These are phyloP conservation scores for Peribatodes rhomboidaria DNA, from an alignment of 2,888 invertebrate species.

Conservation along the genomic window DNA sequence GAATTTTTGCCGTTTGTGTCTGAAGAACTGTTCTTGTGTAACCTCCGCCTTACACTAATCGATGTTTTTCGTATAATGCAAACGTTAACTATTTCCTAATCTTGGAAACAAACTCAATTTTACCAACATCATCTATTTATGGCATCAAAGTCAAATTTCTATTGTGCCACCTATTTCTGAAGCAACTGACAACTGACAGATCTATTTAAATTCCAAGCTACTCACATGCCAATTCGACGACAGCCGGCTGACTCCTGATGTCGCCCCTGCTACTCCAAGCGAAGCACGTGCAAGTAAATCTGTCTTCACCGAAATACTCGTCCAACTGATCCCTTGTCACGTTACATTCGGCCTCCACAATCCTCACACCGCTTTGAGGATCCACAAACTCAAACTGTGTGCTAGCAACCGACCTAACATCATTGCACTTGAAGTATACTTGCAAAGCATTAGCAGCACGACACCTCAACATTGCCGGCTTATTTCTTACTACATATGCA, in stretches of 20 bases:
- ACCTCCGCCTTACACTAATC: too few relatives aligned
- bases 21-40: too few relatives aligned
- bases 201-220: conserved; percentile 66
- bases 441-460: conserved; percentile 95
- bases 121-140: neutral
- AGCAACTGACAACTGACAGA: conserved; percentile 44
- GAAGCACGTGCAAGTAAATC: conserved; percentile 97
- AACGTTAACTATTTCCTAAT: too few relatives aligned
- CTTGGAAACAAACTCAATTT: neutral
- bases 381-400: conserved; percentile 95
- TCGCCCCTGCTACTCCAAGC: conserved; percentile 96
- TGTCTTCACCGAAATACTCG: conserved; percentile 96
- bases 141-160: conserved; percentile 16
- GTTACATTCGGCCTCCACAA: conserved; percentile 95
- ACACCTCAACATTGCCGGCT: conserved; percentile 95
- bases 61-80: too few relatives aligned
- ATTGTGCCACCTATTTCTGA: conserved; percentile 36
- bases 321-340: conserved; percentile 96
- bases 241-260: conserved; percentile 95
- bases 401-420: conserved; percentile 89
- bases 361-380: conserved; percentile 94
- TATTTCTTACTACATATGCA: conserved; percentile 95
- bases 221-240: conserved; percentile 98
- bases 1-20: too few relatives aligned
- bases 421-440: conserved; percentile 97